These are phyloP conservation scores for Typhlichthys subterraneus DNA, from an alignment of 2,797 vertebrate genomes.

Conservation along the genomic window DNA sequence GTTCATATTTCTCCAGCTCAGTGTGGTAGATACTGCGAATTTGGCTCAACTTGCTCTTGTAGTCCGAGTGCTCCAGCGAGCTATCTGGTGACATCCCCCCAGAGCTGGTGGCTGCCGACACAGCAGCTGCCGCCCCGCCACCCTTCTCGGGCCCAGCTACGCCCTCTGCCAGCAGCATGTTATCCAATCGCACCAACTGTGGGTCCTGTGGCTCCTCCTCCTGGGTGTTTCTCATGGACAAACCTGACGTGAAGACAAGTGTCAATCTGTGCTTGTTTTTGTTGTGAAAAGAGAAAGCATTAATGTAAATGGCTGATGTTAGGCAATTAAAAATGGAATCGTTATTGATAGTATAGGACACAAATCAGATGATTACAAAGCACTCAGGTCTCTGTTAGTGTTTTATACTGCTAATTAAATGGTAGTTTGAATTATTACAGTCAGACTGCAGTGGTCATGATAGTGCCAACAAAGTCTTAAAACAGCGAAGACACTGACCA, in stretches of 20 bases:
- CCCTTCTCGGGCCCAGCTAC: conserved; percentile 92
- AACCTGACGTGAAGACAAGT: conserved; percentile 68
- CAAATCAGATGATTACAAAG: too few relatives aligned
- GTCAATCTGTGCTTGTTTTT: conserved; percentile 10
- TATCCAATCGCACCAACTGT: conserved; percentile 91
- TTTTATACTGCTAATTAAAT: too few relatives aligned
- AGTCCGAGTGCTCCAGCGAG: conserved; percentile 94
- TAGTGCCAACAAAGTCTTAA: not conserved
- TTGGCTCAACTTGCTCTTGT: conserved; percentile 94
- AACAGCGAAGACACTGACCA: too few relatives aligned
- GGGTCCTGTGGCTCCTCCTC: conserved; percentile 92
- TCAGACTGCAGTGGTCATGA: not conserved
- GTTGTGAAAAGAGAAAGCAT: conserved; percentile 4
- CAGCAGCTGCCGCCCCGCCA: conserved; percentile 86
- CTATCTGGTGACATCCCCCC: conserved; percentile 90
- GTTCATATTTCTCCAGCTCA: conserved; percentile 95
- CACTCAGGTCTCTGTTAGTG: too few relatives aligned
- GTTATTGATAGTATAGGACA: too few relatives aligned
- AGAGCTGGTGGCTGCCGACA: conserved; percentile 88
- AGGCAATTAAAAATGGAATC: too few relatives aligned
- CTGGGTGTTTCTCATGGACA: conserved; percentile 88
- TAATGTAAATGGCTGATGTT: too few relatives aligned
- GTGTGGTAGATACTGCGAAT: conserved; percentile 95
- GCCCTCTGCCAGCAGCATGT: conserved; percentile 93
- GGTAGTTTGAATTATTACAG: too few relatives aligned